Evolutionary conservation across 2,888 invertebrate genomes (phyloP), one percentile per base, ranked within the genome.

Genomic region (Trichopria drosophilae): DNA sequence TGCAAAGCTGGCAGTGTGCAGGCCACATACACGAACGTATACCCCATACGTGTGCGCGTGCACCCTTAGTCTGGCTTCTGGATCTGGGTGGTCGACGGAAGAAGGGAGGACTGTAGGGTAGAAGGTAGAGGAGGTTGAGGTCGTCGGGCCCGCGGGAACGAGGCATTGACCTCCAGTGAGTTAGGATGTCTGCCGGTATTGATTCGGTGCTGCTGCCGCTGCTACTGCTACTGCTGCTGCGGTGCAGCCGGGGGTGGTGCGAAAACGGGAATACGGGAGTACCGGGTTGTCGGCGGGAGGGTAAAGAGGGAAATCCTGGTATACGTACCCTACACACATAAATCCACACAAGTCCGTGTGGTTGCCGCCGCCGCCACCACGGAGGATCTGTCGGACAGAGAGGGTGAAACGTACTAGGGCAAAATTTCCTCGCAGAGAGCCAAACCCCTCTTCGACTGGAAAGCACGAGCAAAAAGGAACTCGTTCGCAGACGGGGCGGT

Each of bases 141-240:
- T 78, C 76, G 76, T 78, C 76, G 76, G 76, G 75, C 76, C 76
- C 76, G 76, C 76, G 76, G 76, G 74, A 72, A 77, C 77, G 77
- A 81, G 81, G 80, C 82, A 81, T 81, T 81, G 81, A 82, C 82
- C 81, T 73, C 75, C 65, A 73, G 70, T 69, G 72, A 71, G 73
- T 72, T 70, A 77, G 79, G 77, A 77, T 78, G 79, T 79, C 77
- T 79, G 55, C 55, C 55, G 44, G 44, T 55, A 55, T 55, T 55
- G 55, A 55, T 55, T 55, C 49, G 48, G 35, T 37, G 49, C 35
- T 45, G 49, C 32, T 23, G 22, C 10, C 43, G 20, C 20, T 3
- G 13, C 29, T 23, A 31, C 39, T 41, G 31, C 53, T 44, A 44
- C 28, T 44, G 32, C 7, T 9, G 31, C 31, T 24, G 22, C 32